phyloP scores from a whole-genome alignment of 2,888 invertebrate species.

The Tanypteryx hageni region DNA sequence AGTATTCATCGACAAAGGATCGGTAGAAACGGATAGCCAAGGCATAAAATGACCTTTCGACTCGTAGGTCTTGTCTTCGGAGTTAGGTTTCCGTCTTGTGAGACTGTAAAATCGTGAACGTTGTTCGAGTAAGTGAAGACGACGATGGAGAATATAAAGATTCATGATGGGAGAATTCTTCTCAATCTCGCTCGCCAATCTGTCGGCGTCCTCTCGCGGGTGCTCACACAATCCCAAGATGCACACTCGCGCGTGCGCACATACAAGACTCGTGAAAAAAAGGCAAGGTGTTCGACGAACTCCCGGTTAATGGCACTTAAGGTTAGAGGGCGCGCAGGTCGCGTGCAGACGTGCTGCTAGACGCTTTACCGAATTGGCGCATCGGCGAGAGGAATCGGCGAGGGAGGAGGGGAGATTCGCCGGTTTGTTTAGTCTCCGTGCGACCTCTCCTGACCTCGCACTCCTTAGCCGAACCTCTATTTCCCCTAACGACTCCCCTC shows the following conservation, averaged over 20 bases:
- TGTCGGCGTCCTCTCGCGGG: neutral
- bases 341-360: neutral
- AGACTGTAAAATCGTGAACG: too few relatives aligned
- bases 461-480: neutral
- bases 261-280: neutral
- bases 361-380: neutral
- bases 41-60: too few relatives aligned
- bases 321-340: neutral
- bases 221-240: neutral
- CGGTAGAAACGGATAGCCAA: too few relatives aligned
- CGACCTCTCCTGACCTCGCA: neutral
- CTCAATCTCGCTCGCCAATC: too few relatives aligned
- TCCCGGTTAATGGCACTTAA: neutral
- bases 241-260: neutral
- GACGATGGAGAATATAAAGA: too few relatives aligned
- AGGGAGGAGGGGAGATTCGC: neutral
- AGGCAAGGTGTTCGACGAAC: conserved; percentile 11
- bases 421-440: conserved; percentile 56
- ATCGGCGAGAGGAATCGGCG: neutral
- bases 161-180: too few relatives aligned
- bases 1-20: too few relatives aligned
- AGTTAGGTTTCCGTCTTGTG: too few relatives aligned
- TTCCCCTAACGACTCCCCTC: neutral
- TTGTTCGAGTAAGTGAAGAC: too few relatives aligned
- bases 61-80: too few relatives aligned